phyloP scores from a whole-genome alignment of 2,797 vertebrate species.

The Pteropus rufus region DNA sequence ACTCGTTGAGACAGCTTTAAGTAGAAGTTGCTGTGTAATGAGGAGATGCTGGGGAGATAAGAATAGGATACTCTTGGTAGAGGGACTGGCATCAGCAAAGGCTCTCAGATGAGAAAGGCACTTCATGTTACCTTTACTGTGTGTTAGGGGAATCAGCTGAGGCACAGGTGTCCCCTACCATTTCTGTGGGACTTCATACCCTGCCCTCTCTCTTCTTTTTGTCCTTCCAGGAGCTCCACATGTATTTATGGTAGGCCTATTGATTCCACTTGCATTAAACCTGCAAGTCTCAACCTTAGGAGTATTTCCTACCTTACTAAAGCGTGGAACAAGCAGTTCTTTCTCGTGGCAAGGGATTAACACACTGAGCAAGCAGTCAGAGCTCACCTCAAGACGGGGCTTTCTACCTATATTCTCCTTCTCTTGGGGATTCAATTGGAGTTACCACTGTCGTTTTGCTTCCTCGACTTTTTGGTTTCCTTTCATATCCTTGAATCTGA shows the following conservation, averaged over 20 bases:
- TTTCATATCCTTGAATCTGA: neutral
- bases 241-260: neutral
- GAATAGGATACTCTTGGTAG: neutral
- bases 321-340: neutral
- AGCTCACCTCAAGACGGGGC: neutral
- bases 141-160: neutral
- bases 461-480: neutral
- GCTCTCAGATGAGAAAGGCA: neutral
- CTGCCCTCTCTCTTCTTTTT: neutral
- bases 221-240: neutral
- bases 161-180: neutral
- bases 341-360: neutral
- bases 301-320: neutral
- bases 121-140: neutral
- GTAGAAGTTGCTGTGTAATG: neutral
- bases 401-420: neutral
- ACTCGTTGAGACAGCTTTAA: neutral
- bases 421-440: neutral
- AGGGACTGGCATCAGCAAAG: neutral
- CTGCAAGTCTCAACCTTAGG: neutral
- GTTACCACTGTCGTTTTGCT: neutral
- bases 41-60: neutral
- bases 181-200: neutral
- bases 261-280: neutral
- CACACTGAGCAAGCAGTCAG: fast-evolving